Evolutionary conservation across 2,113 vertebrate species (phyloP).

Genomic region (Etheostoma cragini): DNA sequence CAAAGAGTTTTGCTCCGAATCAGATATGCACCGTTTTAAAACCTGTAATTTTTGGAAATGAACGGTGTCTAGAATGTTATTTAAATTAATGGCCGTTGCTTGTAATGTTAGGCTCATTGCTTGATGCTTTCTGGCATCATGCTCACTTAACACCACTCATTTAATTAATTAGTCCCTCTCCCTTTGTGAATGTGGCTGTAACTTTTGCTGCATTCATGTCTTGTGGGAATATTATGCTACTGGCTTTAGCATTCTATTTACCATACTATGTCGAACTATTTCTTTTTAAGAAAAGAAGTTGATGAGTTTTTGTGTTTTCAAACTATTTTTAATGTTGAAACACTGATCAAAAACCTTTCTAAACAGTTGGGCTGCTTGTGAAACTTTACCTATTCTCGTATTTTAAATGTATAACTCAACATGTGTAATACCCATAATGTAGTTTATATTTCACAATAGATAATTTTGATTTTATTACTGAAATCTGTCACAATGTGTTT

Average conservation of each 20-base stretch:
- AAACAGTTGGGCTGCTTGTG: neutral
- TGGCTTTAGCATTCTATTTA: neutral
- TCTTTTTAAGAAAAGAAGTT: neutral
- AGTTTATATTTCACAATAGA: slow-evolving; percentile 3
- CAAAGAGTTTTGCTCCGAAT: slow-evolving; percentile 3
- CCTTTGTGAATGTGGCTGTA: no score
- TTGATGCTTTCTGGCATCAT: neutral
- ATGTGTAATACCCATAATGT: neutral
- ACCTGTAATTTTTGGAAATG: neutral
- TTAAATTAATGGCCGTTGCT: neutral
- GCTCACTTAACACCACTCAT: neutral
- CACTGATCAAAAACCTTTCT: neutral
- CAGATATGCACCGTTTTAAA: neutral
- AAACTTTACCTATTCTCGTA: neutral
- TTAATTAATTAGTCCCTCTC: no score
- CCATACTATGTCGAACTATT: neutral
- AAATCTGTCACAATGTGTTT: neutral
- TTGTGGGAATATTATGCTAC: neutral
- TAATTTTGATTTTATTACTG: slow-evolving; percentile 4
- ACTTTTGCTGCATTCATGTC: no score
- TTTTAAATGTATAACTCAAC: slow-evolving; percentile 7
- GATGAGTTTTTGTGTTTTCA: neutral
- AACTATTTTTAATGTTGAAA: neutral
- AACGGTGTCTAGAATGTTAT: slow-evolving; percentile 1
- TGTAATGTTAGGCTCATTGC: slow-evolving; percentile 14